Conservation (phyloP, 2,113 vertebrate species). For the Ailuropoda melanoleuca region DNA sequence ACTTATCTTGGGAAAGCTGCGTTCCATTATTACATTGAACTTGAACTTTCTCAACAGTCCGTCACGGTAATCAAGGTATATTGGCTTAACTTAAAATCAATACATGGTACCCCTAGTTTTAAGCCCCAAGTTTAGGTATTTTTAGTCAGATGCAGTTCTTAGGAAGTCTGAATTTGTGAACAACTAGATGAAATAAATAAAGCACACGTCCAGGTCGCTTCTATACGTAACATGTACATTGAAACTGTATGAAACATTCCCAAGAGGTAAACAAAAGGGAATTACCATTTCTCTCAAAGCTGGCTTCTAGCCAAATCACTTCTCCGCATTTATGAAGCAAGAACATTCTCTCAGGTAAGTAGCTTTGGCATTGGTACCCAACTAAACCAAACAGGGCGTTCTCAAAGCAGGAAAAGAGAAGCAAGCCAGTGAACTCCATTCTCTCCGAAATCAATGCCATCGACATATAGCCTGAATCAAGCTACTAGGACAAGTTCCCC, state of each 20-base stretch:
- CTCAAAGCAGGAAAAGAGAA: background rate
- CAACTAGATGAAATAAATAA: background rate
- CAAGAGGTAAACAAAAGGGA: background rate
- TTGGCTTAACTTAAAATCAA: background rate
- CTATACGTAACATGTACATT: background rate
- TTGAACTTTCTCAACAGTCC: conserved; percentile 2
- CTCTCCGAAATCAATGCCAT: background rate
- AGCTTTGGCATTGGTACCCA: background rate
- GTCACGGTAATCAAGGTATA: background rate
- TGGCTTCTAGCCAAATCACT: background rate
- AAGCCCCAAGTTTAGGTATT: background rate
- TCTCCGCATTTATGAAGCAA: background rate
- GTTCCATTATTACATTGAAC: background rate
- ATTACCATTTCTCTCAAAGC: background rate
- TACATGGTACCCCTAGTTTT: background rate
- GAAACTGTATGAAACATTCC: background rate
- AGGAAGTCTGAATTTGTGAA: background rate
- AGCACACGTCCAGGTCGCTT: background rate
- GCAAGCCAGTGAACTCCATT: background rate
- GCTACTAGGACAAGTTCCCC: background rate
- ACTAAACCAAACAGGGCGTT: background rate
- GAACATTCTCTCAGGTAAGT: background rate
- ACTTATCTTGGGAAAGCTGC: background rate
- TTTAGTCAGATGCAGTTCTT: background rate
- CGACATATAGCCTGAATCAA: background rate